A percentile compares a stretch with the other conserved stretches of the same genome.
These are phyloP conservation scores for Bombus haemorrhoidalis DNA, from an alignment of 1,140 invertebrate genomes.

Conservation along the genomic window DNA sequence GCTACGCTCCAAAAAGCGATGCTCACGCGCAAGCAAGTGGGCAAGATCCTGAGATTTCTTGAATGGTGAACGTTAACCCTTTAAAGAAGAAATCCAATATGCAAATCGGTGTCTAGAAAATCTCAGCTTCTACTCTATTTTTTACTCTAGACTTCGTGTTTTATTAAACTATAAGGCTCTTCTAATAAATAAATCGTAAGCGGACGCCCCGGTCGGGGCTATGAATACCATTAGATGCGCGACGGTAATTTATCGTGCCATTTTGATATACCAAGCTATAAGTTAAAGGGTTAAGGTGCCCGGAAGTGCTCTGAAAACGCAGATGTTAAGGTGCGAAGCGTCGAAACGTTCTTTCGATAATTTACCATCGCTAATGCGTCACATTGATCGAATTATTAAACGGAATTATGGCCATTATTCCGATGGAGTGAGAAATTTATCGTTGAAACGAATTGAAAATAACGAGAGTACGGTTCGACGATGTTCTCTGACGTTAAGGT, in stretches of 20 bases:
- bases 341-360: slow-evolving; percentile 31
- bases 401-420: too few relatives aligned
- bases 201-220: slow-evolving; percentile 2
- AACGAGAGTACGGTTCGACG: slow-evolving; percentile 21
- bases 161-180: slow-evolving; percentile 58
- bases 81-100: slow-evolving; percentile 54
- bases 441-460: neutral
- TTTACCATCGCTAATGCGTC: neutral
- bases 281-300: slow-evolving; percentile 52
- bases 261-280: slow-evolving; percentile 53
- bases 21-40: slow-evolving; percentile 28
- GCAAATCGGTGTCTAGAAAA: slow-evolving; percentile 64
- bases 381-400: neutral
- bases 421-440: neutral
- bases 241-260: slow-evolving; percentile 47
- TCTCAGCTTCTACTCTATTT: slow-evolving; percentile 65
- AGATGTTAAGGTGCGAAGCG: slow-evolving; percentile 2
- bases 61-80: slow-evolving; percentile 53
- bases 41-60: slow-evolving; percentile 45
- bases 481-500: slow-evolving; percentile 26
- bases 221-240: slow-evolving; percentile 48
- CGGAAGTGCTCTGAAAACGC: slow-evolving; percentile 36
- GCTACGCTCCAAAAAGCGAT: slow-evolving; percentile 32
- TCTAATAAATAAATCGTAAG: slow-evolving; percentile 44
- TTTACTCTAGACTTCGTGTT: slow-evolving; percentile 60